Conservation (phyloP, 2,113 vertebrate species). For the Scolopax mira region DNA sequence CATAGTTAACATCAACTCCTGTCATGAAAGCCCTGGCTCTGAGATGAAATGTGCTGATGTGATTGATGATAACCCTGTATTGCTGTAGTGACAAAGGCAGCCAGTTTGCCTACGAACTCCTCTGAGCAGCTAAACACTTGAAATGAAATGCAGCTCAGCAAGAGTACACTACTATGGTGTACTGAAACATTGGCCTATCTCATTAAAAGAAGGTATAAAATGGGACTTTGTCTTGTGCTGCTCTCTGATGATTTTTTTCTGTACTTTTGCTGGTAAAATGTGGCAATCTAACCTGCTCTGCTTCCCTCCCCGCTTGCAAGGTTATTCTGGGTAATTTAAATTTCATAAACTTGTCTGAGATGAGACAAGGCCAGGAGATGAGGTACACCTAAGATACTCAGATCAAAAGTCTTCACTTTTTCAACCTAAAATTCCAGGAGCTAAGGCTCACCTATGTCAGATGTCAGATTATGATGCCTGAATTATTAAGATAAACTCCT, state of each 20-base stretch:
- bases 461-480: background rate
- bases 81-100: background rate
- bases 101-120: background rate
- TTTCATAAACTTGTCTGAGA: background rate
- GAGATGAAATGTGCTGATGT: background rate
- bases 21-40: background rate
- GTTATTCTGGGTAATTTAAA: background rate
- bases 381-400: background rate
- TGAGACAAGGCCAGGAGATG: background rate
- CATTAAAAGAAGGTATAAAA: background rate
- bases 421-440: background rate
- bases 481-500: background rate
- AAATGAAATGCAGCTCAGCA: background rate
- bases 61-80: background rate
- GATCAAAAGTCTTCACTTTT: background rate
- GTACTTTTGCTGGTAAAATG: background rate
- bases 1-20: background rate
- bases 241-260: background rate
- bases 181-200: background rate
- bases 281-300: background rate
- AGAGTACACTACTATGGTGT: rapidly evolving
- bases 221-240: background rate
- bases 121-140: background rate
- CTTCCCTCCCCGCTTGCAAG: background rate
- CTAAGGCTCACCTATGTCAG: background rate